Percentiles rank a stretch among this genome's conserved stretches.
These are phyloP conservation scores for Lates japonicus DNA, from an alignment of 2,797 vertebrate genomes.

Conservation along the genomic window DNA sequence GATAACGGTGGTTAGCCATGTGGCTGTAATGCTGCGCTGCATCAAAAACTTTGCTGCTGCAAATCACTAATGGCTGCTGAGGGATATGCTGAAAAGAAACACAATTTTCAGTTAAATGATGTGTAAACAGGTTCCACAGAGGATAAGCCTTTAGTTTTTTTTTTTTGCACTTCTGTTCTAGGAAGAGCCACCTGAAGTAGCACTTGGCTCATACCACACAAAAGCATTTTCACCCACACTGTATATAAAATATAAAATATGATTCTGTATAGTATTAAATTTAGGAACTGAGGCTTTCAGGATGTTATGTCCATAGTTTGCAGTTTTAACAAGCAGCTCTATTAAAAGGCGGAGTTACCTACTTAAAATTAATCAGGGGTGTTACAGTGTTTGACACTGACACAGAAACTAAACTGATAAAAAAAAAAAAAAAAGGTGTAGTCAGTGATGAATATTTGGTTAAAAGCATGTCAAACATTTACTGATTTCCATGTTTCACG, in stretches of 20 bases:
- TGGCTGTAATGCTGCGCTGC: conserved; percentile 51
- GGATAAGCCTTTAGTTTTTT: conserved; percentile 30
- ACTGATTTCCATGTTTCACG: conserved; percentile 9
- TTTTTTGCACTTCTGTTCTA: neutral
- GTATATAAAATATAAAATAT: conserved; percentile 52
- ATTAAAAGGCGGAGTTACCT: conserved; percentile 32
- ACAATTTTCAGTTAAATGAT: conserved; percentile 81
- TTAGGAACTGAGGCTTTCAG: conserved; percentile 13
- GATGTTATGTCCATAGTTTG: conserved; percentile 16
- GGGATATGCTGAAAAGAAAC: conserved; percentile 76
- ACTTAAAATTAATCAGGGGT: conserved; percentile 20
- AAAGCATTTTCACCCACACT: conserved; percentile 61
- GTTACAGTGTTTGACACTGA: conserved; percentile 15
- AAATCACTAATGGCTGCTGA: conserved; percentile 74
- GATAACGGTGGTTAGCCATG: conserved; percentile 73
- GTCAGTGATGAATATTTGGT: neutral
- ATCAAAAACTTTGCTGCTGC: conserved; percentile 51
- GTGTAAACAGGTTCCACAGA: conserved; percentile 72
- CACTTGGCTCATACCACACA: conserved; percentile 42
- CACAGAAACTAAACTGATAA: conserved; percentile 11
- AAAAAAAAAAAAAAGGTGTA: too few species aligned
- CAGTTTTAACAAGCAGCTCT: conserved; percentile 39
- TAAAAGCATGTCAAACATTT: conserved; percentile 3
- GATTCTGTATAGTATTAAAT: conserved; percentile 32
- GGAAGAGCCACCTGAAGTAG: conserved; percentile 40